These are phyloP conservation scores for Schlechtendalia chinensis DNA, from an alignment of 1,140 invertebrate genomes.

Conservation along the genomic window DNA sequence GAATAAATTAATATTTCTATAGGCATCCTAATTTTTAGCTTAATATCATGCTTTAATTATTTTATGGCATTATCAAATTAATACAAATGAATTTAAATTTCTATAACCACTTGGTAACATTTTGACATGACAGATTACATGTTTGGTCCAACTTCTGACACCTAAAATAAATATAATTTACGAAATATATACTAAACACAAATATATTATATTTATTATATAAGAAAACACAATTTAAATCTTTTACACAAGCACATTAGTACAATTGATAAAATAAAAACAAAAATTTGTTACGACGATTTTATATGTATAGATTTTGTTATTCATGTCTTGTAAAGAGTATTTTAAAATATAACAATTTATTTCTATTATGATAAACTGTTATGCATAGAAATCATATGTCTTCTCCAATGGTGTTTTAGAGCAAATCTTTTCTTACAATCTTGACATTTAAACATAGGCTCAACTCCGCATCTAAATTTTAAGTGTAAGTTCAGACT, in stretches of 20 bases:
- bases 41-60: no score
- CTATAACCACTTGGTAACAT: not conserved
- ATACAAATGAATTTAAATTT: not conserved
- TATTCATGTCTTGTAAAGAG: not conserved
- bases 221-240: slow-evolving; percentile 11
- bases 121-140: not conserved
- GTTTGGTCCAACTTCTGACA: not conserved
- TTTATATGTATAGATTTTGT: not conserved
- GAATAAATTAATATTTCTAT: no score
- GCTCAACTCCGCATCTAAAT: slow-evolving; percentile 58
- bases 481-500: slow-evolving; percentile 59
- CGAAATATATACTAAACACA: not conserved
- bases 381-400: slow-evolving; percentile 44
- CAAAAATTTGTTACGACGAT: not conserved
- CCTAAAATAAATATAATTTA: not conserved
- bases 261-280: not conserved
- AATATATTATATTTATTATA: not conserved
- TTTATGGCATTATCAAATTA: not conserved
- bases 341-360: not conserved
- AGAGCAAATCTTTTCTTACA: slow-evolving; percentile 50
- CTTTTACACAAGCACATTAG: not conserved
- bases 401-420: slow-evolving; percentile 42
- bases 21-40: no score
- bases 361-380: not conserved
- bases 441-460: slow-evolving; percentile 56